Conservation (phyloP, 2,888 invertebrate genomes). For the Hirtodrosophila duncani region DNA sequence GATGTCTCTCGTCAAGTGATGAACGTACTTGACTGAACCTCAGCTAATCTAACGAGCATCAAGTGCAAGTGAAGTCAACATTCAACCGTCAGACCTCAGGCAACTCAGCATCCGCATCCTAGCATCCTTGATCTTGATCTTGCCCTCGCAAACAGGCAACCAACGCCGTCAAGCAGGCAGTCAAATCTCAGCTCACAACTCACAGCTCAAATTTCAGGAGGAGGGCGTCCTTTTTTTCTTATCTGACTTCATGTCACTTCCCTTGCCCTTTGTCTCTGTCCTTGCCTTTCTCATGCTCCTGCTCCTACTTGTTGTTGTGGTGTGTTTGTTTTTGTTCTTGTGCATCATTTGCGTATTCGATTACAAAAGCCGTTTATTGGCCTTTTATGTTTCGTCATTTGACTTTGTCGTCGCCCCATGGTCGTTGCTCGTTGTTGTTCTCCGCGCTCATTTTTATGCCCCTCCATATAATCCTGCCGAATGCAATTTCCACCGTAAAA, state of each 20-base stretch:
- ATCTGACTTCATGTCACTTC: too few relatives aligned
- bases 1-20: too few relatives aligned
- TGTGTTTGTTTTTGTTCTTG: too few relatives aligned
- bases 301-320: background rate
- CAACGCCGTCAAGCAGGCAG: too few relatives aligned
- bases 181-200: too few relatives aligned
- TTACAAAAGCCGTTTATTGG: slow-evolving; percentile 45
- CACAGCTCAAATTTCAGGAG: background rate
- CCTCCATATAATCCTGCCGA: background rate
- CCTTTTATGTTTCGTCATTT: slow-evolving; percentile 34
- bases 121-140: too few relatives aligned
- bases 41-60: too few relatives aligned
- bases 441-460: slow-evolving; percentile 3
- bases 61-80: too few relatives aligned
- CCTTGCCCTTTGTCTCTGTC: background rate
- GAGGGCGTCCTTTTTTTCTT: background rate
- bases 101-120: too few relatives aligned
- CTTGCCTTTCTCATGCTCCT: background rate
- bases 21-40: too few relatives aligned
- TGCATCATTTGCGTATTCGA: slow-evolving; percentile 33
- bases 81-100: too few relatives aligned
- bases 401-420: slow-evolving; percentile 26
- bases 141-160: too few relatives aligned
- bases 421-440: background rate
- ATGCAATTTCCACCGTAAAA: slow-evolving; percentile 13